Evolutionary conservation across 2,888 invertebrate genomes (phyloP).

Genomic region (Athalia cordata): DNA sequence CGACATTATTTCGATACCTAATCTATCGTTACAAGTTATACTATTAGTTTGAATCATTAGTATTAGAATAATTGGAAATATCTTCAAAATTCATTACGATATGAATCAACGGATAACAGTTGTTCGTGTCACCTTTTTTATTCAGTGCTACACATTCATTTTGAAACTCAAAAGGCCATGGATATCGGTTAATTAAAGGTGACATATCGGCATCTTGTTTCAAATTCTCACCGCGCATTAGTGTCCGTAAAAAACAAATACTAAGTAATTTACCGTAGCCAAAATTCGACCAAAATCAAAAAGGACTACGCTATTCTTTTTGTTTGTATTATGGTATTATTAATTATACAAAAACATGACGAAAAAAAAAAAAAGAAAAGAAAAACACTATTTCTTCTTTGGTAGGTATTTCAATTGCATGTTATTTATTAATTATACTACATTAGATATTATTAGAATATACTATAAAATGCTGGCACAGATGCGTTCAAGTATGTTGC

Average conservation of each 20-base stretch:
- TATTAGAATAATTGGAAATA: not conserved
- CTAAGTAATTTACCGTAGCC: not conserved
- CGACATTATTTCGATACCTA: not conserved
- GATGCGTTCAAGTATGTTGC: constrained; percentile 70
- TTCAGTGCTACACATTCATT: not conserved
- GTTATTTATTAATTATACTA: constrained; percentile 15
- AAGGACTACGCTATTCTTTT: constrained; percentile 1
- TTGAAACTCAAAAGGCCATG: not conserved
- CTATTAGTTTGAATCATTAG: not conserved
- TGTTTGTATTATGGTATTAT: not conserved
- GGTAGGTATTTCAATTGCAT: constrained; percentile 35
- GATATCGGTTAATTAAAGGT: not conserved
- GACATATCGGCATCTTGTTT: not conserved
- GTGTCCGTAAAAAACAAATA: not conserved
- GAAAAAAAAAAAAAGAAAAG: not conserved
- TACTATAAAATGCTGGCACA: constrained; percentile 64
- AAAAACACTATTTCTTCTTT: constrained; percentile 9
- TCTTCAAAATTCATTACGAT: constrained; percentile 1
- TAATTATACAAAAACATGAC: not conserved
- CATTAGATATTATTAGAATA: constrained; percentile 13
- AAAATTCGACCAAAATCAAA: not conserved
- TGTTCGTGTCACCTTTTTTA: not conserved
- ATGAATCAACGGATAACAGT: not conserved
- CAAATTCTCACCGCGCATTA: not conserved
- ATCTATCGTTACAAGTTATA: not conserved